Evolutionary conservation across 2,797 vertebrate species (phyloP), one percentile per base, ranked within the genome.

Genomic region (Hybognathus amarus): DNA sequence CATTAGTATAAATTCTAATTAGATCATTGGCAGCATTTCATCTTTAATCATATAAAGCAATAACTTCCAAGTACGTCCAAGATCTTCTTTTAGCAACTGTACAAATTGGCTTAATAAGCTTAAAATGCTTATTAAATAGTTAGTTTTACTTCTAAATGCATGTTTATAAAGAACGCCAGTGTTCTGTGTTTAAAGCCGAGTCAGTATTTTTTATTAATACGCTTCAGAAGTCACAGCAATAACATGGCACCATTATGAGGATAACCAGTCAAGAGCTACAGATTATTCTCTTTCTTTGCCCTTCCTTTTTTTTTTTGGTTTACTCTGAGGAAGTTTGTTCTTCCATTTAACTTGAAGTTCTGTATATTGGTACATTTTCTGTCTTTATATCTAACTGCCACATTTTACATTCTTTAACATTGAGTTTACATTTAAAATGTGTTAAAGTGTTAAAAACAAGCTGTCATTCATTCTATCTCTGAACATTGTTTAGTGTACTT

Each of bases 131-230:
- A 30, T 38, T 24, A 75, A 59, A 76, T 10, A 20, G 22, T 40
- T 33, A 18, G 30, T 36, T 78, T 78, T 66, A 12, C 10, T 50
- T 78, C 42, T 50, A 50, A 36, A 75, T 18, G 36, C 47, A 80
- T 56, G 45, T 56, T 54, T 54, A n/a, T 15, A 47, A 24, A 67
- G n/a, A 76, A 42, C 13, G 59, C 50, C 42, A n/a, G 15, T 66
- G 42, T 78, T 50, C 47, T 30, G 69, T 71, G 17, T 50, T 12
- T 66, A 4, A 75, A 38, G 50, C 71, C 3, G 7, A 42, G 15
- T 30, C 27, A 66, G 11, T 71, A 30, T 80, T 59, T 61, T 7
- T 45, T 64, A 33, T 33, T 64, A 10, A 64, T 24, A 2, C 3
- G 11, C 24, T 17, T 63, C 11, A 33, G 33, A 36, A 22, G 45